Base-by-base conservation (phyloP, 2,797 vertebrate species). In the Tinamus major region DNA sequence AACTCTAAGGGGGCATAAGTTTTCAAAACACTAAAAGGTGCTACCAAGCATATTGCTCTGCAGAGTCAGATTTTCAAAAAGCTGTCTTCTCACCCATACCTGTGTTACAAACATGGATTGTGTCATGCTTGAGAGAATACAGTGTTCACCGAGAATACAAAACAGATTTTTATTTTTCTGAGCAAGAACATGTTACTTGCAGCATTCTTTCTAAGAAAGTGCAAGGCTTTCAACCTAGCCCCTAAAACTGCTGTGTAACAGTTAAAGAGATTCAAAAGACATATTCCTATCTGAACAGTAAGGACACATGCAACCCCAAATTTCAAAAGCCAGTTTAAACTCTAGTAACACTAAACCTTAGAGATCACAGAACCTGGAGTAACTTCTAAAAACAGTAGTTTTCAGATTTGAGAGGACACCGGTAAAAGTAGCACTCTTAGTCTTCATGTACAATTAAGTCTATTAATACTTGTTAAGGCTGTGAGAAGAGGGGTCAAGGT, bases 381-480 rank as follows among this genome's bases (percentile, higher is more conserved):
- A 1, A 58, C 10, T 65, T 64, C 35, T 51, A 19, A 59, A 74
- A 26, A 31, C 21, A 68, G 58, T 0, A 78, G 41, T 62, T 44
- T 63, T 6, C 27, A 13, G 23, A 59, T 77, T 85, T 53, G 39
- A 44, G 83, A 80, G 12, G 0, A 69, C 29, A n/a, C 37, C 2
- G 2, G 49, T 0, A 33, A n/a, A 63, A 55, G 15, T 1, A 1
- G 11, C 23, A 39, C 33, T 62, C 6, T 41, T 7, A 63, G 18
- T 5, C 10, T 44, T 49, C 24, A 23, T 5, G 56, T 37, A 76
- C 6, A 59, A 6, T 37, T 23, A 51, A 59, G 41, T 33, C 4
- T 42, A 6, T 7, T n/a, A 42, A 2, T 10, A 26, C 19, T 51
- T 0, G 0, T 24, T 44, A 82, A 35, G 17, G 24, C 9, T 49